These are phyloP conservation scores for Halocynthia roretzi DNA, from an alignment of 23 tunicate genomes.

Conservation along the genomic window DNA sequence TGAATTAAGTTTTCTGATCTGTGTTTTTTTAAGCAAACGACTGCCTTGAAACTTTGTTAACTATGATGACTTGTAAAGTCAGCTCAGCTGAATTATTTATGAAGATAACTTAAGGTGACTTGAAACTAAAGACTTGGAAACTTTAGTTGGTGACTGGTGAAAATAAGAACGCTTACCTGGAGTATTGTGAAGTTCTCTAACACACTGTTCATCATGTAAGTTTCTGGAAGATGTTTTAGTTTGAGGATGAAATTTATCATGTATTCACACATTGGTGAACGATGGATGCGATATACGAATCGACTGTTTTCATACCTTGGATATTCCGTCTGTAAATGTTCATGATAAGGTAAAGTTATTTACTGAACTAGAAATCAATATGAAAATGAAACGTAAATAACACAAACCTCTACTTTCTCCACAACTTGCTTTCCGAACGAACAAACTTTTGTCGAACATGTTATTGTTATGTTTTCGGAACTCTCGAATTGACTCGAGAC, in stretches of 20 bases:
- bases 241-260: slow-evolving; percentile 94
- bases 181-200: slow-evolving; percentile 87
- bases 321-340: slow-evolving; percentile 58
- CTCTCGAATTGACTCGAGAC: slow-evolving; percentile 73
- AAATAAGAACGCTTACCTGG: slow-evolving; percentile 36
- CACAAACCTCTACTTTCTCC: slow-evolving; percentile 86
- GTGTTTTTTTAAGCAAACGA: too few species aligned
- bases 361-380: too few species aligned
- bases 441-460: slow-evolving; percentile 90
- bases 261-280: slow-evolving; percentile 95
- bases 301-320: slow-evolving; percentile 61
- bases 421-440: slow-evolving; percentile 97
- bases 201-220: slow-evolving; percentile 95
- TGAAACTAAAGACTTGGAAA: too few species aligned
- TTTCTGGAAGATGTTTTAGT: slow-evolving; percentile 83
- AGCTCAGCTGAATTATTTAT: too few species aligned
- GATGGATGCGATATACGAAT: slow-evolving; percentile 57
- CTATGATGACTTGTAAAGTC: too few species aligned
- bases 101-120: too few species aligned
- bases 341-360: background rate
- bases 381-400: background rate
- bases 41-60: too few species aligned
- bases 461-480: slow-evolving; percentile 54
- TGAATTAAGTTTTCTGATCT: too few species aligned
- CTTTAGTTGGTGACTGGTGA: too few species aligned